These are phyloP conservation scores for Lampris megalopsis DNA, from an alignment of 2,113 vertebrate species.

Conservation along the genomic window DNA sequence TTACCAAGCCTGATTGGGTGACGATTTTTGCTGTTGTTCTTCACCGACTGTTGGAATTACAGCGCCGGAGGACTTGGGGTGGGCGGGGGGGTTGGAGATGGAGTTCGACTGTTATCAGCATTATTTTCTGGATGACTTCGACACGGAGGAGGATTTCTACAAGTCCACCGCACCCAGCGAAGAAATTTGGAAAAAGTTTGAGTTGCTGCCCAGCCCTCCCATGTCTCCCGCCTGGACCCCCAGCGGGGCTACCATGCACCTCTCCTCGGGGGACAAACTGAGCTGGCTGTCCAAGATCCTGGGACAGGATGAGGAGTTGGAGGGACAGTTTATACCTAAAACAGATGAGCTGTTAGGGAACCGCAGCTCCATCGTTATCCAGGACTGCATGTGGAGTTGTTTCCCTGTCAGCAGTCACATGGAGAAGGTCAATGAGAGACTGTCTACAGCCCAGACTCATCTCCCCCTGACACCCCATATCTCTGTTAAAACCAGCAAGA, in stretches of 20 bases:
- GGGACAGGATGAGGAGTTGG: conserved; percentile 86
- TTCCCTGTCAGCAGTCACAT: conserved; percentile 89
- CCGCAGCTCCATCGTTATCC: conserved; percentile 90
- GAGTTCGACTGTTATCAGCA: conserved; percentile 89
- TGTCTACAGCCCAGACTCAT: conserved; percentile 54
- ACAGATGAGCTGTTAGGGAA: conserved; percentile 85
- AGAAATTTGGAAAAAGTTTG: conserved; percentile 99
- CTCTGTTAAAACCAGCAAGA: conserved; percentile 60
- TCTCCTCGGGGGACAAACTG: conserved; percentile 78
- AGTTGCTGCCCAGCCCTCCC: conserved; percentile 92
- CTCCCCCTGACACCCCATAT: conserved; percentile 51
- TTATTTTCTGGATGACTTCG: conserved; percentile 91
- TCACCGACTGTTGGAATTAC: conserved; percentile 49
- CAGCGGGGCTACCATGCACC: conserved; percentile 55
- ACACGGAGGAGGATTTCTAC: conserved; percentile 91
- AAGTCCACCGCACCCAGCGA: conserved; percentile 94
- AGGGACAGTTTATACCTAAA: conserved; percentile 77
- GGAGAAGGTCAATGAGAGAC: conserved; percentile 87
- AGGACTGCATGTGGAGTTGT: conserved; percentile 98
- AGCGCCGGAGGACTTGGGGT: conserved; percentile 40
- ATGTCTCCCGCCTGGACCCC: conserved; percentile 84
- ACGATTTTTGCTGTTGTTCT: neutral
- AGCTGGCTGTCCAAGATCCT: conserved; percentile 80
- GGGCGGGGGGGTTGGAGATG: conserved; percentile 80
- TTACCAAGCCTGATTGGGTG: conserved; percentile 29